Base-by-base conservation (phyloP, 2,888 invertebrate genomes). In the Chrysomela aeneicollis region DNA sequence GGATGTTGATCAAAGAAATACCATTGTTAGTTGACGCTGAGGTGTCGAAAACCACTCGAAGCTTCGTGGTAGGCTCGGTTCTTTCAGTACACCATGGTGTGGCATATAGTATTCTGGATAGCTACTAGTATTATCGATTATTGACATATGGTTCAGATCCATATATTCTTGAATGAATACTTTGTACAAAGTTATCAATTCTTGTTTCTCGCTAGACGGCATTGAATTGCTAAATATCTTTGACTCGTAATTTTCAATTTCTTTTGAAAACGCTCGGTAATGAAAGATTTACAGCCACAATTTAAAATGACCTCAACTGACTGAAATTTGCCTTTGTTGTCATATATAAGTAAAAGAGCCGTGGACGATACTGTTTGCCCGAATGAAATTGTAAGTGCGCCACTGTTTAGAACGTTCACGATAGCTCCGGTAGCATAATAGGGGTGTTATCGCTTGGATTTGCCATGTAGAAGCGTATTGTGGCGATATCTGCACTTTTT, bases 31-130 rank as follows among this genome's bases (percentile, higher is more conserved):
- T 59, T 22, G 50, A 37, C 10, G 59, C 59, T 12, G 61, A 66
- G 12, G 59, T 66, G 32, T 67, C 64, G 35, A 67, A 68, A 19
- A 68, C 69, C 17, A 69, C 66, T 17, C 66, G 54, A 10, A 69
- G 50, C 53, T 64, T 69, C 8, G 64, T 67, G 15, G 64, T 69
- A 57, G n/a, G 37, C 62, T 62, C 9, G 42, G 32, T 46, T 66
- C 64, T 50, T 62, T 64, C 12, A 64, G 18, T 2, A 69, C 69
- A 10, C 52, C 59, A 49, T 69, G 69, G 57, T 67, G 67, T 15
- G 67, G 64, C 51, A 66, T 59, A 57, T 53, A 67, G 19, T 58
- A 69, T 17, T 1, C 19, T 51, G 32, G 37, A 5, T 37, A 15
- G 18, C n/a, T n/a, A n/a, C 42, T 17, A 32, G 22, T 26, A 22